Conservation (phyloP, 2,888 invertebrate species). For the Trichacis sp. region DNA sequence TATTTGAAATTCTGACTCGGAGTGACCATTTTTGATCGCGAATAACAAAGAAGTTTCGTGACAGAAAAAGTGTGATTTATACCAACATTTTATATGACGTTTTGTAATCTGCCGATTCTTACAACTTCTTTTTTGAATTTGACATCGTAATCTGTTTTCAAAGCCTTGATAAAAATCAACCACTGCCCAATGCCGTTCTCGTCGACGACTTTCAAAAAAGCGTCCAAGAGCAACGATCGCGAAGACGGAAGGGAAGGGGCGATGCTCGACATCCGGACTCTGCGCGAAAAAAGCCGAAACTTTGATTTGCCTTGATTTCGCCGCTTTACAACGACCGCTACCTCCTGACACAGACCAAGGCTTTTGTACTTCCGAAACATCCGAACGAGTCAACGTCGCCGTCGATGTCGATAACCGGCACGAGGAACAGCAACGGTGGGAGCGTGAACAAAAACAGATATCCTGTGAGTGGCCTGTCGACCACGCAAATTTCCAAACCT, state of each 20-base stretch:
- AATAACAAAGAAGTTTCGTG: no score
- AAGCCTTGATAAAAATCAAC: conserved; percentile 63
- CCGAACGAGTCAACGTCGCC: conserved; percentile 60
- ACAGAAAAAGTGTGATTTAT: no score
- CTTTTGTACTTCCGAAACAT: conserved; percentile 83
- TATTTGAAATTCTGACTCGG: no score
- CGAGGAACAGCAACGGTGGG: no score
- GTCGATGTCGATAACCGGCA: conserved; percentile 45
- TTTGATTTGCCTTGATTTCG: conserved; percentile 92
- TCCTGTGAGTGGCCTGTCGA: conserved; percentile 77
- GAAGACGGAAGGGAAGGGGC: conserved; percentile 59
- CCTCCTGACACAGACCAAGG: conserved; percentile 88
- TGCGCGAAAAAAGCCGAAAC: conserved; percentile 90
- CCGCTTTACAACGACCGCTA: conserved; percentile 94
- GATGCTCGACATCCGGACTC: conserved; percentile 81
- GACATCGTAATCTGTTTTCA: conserved; percentile 44
- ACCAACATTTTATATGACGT: no score
- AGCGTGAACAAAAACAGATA: conserved; percentile 74
- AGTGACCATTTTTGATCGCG: no score
- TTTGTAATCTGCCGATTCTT: no score
- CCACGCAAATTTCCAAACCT: conserved; percentile 73
- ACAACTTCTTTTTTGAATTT: not conserved
- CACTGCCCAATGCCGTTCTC: conserved; percentile 57
- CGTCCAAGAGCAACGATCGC: conserved; percentile 26
- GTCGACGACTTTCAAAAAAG: conserved; percentile 43